Evolutionary conservation across 2,113 vertebrate genomes (phyloP).

Genomic region (Parotia lawesii): DNA sequence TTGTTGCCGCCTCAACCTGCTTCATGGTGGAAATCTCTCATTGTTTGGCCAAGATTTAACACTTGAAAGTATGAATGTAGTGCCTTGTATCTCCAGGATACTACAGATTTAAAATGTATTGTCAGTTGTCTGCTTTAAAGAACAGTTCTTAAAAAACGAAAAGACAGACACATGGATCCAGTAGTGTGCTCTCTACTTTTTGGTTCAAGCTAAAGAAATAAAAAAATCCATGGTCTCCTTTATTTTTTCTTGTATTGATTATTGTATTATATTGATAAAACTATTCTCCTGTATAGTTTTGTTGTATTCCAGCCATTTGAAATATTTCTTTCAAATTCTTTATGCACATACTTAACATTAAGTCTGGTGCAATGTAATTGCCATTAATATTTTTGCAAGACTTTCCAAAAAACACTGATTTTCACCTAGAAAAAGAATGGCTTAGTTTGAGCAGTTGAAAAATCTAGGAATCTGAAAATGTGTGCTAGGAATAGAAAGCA

Average conservation of each 20-base stretch:
- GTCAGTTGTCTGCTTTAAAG: background rate
- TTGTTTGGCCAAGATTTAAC: background rate
- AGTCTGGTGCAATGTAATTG: background rate
- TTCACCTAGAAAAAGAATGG: background rate
- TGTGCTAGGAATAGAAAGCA: background rate
- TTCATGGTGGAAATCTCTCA: background rate
- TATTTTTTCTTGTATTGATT: too few relatives aligned
- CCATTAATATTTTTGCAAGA: background rate
- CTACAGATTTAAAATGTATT: background rate
- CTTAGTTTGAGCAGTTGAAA: background rate
- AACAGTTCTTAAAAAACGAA: background rate
- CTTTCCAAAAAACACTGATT: background rate
- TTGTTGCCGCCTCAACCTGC: background rate
- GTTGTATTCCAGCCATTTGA: background rate
- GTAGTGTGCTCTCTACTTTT: background rate
- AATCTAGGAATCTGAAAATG: background rate
- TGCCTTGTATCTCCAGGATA: background rate
- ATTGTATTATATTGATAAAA: too few relatives aligned
- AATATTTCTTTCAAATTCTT: background rate
- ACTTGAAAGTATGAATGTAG: background rate
- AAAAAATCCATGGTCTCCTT: background rate
- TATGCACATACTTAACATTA: background rate
- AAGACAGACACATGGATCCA: background rate
- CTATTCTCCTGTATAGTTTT: background rate
- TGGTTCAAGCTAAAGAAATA: background rate